Conservation (phyloP, 2,797 vertebrate genomes). For the Clamator glandarius region DNA sequence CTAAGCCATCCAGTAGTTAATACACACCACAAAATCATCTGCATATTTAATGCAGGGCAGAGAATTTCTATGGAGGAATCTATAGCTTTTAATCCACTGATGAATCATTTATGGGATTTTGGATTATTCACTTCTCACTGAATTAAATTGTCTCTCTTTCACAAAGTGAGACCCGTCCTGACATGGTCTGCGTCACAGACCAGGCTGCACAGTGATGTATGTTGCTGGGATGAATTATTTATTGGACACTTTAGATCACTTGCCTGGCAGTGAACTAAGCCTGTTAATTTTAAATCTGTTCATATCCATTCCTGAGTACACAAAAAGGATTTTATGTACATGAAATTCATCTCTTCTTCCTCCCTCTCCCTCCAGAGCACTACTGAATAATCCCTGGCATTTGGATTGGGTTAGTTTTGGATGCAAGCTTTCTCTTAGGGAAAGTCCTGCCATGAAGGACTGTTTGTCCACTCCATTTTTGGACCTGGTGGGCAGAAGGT, state of each 20-base stretch:
- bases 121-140: conserved; percentile 67
- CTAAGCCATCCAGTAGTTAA: conserved; percentile 27
- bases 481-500: background rate
- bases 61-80: conserved; percentile 56
- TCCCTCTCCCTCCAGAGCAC: background rate
- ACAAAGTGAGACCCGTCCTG: background rate
- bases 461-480: background rate
- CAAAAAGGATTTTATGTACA: conserved; percentile 33
- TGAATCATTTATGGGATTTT: conserved; percentile 69
- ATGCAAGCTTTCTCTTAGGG: background rate
- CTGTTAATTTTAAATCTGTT: conserved; percentile 66
- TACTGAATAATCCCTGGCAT: conserved; percentile 9
- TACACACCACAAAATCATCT: background rate
- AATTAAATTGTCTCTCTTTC: conserved; percentile 68
- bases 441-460: background rate
- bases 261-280: conserved; percentile 44
- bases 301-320: conserved; percentile 17
- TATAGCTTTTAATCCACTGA: conserved; percentile 64
- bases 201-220: conserved; percentile 38
- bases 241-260: conserved; percentile 58
- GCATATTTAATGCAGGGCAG: conserved; percentile 40
- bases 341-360: background rate
- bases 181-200: background rate
- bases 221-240: conserved; percentile 71
- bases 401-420: background rate